Conservation (phyloP, 2,888 invertebrate species). For the Agrilus cyanescens region DNA sequence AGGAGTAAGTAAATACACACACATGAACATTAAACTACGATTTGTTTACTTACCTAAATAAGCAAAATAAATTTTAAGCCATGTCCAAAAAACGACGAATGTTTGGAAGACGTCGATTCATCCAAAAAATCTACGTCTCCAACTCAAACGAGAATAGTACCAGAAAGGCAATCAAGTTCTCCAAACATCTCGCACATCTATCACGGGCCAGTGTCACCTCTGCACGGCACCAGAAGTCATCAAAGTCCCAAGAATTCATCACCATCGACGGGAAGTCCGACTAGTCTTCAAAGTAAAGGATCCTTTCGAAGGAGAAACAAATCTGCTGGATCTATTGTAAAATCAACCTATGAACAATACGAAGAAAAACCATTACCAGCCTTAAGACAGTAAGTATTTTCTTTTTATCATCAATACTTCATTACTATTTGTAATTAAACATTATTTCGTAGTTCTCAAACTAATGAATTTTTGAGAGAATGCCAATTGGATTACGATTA, state of each 20-base stretch:
- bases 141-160: constrained; percentile 27
- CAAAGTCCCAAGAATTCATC: constrained; percentile 39
- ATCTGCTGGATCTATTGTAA: constrained; percentile 47
- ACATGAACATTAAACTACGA: no score
- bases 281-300: constrained; percentile 36
- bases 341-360: constrained; percentile 71
- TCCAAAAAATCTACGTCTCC: constrained; percentile 30
- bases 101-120: constrained; percentile 38
- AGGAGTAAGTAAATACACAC: constrained; percentile 61
- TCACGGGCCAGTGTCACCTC: constrained; percentile 40
- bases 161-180: constrained; percentile 36
- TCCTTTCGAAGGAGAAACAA: constrained; percentile 51
- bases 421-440: not conserved
- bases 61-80: constrained; percentile 29
- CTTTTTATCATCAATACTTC: constrained; percentile 2
- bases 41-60: not conserved
- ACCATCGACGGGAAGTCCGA: constrained; percentile 40
- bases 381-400: constrained; percentile 60
- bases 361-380: constrained; percentile 79
- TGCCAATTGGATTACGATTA: constrained; percentile 49
- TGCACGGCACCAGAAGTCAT: constrained; percentile 32
- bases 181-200: constrained; percentile 33
- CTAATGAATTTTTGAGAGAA: constrained; percentile 68
- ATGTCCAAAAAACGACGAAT: constrained; percentile 49
- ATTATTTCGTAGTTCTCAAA: constrained; percentile 53